Percentiles rank a stretch among this genome's conserved stretches.
Conservation (phyloP, 2,797 vertebrate species). For the Myioborus miniatus region DNA sequence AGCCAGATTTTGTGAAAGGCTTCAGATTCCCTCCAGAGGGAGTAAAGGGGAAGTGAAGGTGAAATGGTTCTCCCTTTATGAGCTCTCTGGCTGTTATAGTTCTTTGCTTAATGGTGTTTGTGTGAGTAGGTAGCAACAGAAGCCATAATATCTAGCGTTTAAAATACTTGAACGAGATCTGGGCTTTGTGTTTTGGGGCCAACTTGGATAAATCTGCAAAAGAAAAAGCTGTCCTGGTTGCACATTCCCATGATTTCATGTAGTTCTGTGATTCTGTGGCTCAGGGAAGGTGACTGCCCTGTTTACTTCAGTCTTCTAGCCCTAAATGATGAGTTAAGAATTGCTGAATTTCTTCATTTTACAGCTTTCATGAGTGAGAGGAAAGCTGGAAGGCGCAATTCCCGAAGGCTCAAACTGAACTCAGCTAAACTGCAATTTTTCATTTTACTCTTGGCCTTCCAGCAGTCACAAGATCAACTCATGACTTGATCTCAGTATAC, state of each 20-base stretch:
- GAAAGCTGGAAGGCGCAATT: slow-evolving; percentile 32
- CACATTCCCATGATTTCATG: not conserved
- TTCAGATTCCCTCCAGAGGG: not conserved
- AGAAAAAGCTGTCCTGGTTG: not conserved
- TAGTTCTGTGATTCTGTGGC: not conserved
- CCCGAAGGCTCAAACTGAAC: slow-evolving; percentile 27
- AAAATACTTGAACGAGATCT: not conserved
- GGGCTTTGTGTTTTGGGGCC: not conserved
- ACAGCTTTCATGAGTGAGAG: not conserved
- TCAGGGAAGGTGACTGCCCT: not conserved
- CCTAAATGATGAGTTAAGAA: not conserved
- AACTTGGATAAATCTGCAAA: not conserved
- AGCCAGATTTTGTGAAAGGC: not conserved
- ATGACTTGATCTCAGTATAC: slow-evolving; percentile 50
- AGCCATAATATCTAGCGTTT: not conserved
- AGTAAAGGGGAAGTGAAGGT: slow-evolving; percentile 20
- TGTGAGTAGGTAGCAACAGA: not conserved
- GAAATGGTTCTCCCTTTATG: not conserved
- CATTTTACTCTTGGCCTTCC: slow-evolving; percentile 46
- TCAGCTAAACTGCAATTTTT: slow-evolving; percentile 31
- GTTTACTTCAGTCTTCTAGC: not conserved
- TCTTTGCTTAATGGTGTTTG: not conserved
- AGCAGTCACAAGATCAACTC: slow-evolving; percentile 60
- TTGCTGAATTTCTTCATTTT: not conserved
- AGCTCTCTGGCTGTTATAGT: not conserved